Percentiles rank a stretch among this genome's conserved stretches.
phyloP scores from a whole-genome alignment of 2,888 invertebrate species.

The Saturnia japonica region DNA sequence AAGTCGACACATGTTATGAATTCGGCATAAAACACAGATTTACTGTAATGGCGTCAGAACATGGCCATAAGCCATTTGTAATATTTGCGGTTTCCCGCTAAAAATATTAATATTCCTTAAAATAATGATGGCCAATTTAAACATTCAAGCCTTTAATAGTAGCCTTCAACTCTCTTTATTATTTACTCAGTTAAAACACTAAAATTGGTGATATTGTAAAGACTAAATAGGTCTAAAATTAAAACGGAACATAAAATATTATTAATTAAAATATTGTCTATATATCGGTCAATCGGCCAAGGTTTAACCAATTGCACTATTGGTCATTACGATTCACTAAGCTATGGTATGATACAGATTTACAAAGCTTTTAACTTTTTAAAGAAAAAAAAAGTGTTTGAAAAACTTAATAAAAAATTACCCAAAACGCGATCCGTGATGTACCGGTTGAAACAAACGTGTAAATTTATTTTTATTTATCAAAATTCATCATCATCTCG shows the following conservation, averaged over 20 bases:
- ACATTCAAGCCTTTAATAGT: not conserved
- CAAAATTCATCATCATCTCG: too few relatives aligned
- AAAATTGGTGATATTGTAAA: not conserved
- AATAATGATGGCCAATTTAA: not conserved
- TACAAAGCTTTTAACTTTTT: not conserved
- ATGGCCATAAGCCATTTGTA: not conserved
- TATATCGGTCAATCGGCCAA: not conserved
- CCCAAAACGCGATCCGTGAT: not conserved
- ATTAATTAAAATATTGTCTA: too few relatives aligned
- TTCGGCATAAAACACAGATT: not conserved
- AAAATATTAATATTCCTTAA: not conserved
- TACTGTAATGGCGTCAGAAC: not conserved
- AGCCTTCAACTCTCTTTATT: not conserved
- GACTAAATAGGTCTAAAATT: too few relatives aligned
- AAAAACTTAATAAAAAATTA: not conserved
- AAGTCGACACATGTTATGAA: not conserved
- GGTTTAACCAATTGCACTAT: not conserved
- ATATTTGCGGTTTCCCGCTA: not conserved
- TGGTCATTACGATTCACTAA: not conserved
- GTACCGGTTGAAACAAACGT: not conserved
- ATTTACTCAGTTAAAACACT: not conserved
- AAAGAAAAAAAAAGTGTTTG: not conserved
- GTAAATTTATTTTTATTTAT: not conserved
- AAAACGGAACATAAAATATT: too few relatives aligned
- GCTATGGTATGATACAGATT: not conserved